A percentile compares a stretch with the other conserved stretches of the same genome.
Conservation (phyloP, 1,140 invertebrate genomes). For the Pogonomyrmex californicus region DNA sequence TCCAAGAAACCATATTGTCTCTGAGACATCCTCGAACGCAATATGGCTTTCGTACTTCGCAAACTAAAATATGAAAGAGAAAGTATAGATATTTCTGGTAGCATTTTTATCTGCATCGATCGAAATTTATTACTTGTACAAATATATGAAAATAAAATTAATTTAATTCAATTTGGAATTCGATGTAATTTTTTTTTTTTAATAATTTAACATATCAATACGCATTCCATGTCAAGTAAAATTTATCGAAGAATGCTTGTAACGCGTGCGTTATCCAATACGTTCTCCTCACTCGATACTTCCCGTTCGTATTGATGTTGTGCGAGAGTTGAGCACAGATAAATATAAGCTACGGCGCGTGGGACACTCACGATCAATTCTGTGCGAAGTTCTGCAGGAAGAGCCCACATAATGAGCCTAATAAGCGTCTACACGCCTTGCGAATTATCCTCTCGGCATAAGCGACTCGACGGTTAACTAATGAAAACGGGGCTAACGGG, state of each 20-base stretch:
- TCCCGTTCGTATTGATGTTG: background rate
- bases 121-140: background rate
- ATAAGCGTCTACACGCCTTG: constrained; percentile 31
- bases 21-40: background rate
- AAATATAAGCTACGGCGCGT: constrained; percentile 19
- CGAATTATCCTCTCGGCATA: constrained; percentile 44
- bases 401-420: constrained; percentile 22
- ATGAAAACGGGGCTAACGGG: constrained; percentile 44
- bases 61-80: background rate
- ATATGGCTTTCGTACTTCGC: background rate
- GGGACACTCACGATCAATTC: background rate
- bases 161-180: background rate
- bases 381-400: background rate
- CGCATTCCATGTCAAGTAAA: background rate
- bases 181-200: background rate
- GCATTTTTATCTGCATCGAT: background rate
- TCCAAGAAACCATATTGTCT: background rate
- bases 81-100: background rate
- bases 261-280: no score
- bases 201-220: background rate
- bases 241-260: background rate
- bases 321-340: background rate
- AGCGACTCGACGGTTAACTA: constrained; percentile 43
- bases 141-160: background rate
- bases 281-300: background rate